Evolutionary conservation across 2,797 vertebrate genomes (phyloP), one percentile per base, ranked within the genome.

Genomic region (Myoxocephalus aenaeus): DNA sequence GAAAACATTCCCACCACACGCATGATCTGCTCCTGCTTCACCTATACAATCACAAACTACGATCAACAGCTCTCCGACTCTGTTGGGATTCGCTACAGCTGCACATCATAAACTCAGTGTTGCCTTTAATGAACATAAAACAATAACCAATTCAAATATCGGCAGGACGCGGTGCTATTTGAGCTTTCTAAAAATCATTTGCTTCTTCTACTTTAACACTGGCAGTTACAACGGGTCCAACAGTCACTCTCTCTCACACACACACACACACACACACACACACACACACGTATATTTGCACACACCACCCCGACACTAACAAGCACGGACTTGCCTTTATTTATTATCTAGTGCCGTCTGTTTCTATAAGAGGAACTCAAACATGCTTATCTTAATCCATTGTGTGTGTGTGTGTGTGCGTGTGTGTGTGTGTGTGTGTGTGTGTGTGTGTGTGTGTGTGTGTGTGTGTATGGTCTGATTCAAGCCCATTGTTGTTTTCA

Each of bases 321-420:
- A 40, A 36, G 59, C 66, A 61, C 61, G 42, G 48, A 36, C 77
- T 18, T 54, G 66, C 27, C 59, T 22, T 27, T 27, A 27, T 27
- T 27, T 27, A 79, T 65, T 7, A 79, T 75, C 64, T 61, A 17
- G 57, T 20, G 36, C 36, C 48, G 27, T 22, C 66, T 69, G 59
- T 68, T 75, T 80, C 68, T 63, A 40, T 58, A 79, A 75, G 78
- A 77, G 84, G 73, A 83, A 85, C 53, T 86, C 66, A 81, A 79
- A 77, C 65, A 58, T 46, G 34, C 65, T 66, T 90, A 82, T 79
- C 77, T 70, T 15, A 63, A 53, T 65, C 29, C n/a, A n/a, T n/a
- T 68, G 65, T 63, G 57, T 77, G 70, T 64, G 27, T 65, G 54
- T 38, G 15, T 29, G 13, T 68, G 64, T 65, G 62, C 66, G 48